These are phyloP conservation scores for Bubo bubo DNA, from an alignment of 2,113 vertebrate genomes.

Conservation along the genomic window DNA sequence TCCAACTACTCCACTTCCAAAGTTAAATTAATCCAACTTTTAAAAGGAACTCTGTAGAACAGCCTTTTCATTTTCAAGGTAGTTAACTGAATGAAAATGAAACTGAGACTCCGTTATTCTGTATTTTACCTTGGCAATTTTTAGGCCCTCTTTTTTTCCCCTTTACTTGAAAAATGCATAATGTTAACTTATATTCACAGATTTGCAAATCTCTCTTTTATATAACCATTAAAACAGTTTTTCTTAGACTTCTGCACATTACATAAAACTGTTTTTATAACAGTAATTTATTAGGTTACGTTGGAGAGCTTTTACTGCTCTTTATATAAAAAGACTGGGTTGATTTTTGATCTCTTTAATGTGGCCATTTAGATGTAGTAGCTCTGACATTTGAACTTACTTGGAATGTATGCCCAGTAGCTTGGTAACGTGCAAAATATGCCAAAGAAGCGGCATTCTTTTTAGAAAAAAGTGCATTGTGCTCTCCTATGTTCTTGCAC, in stretches of 20 bases:
- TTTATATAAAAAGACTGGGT: conserved; percentile 50
- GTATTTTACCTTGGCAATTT: conserved; percentile 20
- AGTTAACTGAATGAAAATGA: conserved; percentile 7
- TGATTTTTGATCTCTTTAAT: conserved; percentile 57
- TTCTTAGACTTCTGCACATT: conserved; percentile 62
- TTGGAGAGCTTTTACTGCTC: conserved; percentile 40
- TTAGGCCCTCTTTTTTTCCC: neutral
- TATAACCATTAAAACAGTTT: conserved; percentile 50
- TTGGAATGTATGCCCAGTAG: neutral
- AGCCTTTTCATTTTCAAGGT: neutral
- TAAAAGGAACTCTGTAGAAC: neutral
- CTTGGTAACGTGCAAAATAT: conserved; percentile 28
- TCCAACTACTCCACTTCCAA: neutral
- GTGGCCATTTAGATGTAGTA: conserved; percentile 32
- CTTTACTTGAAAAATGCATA: neutral
- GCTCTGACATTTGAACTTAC: conserved; percentile 35
- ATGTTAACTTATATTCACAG: conserved; percentile 12
- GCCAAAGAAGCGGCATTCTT: neutral
- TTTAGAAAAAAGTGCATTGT: conserved; percentile 19
- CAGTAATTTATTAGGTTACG: conserved; percentile 54
- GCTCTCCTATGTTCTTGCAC: neutral
- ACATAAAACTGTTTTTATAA: conserved; percentile 51
- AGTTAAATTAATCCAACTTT: neutral
- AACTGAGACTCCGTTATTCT: neutral
- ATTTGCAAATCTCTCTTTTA: conserved; percentile 64